Evolutionary conservation across 1,140 invertebrate genomes (phyloP), one percentile per base, ranked within the genome.

Genomic region (Drosophila asahinai): DNA sequence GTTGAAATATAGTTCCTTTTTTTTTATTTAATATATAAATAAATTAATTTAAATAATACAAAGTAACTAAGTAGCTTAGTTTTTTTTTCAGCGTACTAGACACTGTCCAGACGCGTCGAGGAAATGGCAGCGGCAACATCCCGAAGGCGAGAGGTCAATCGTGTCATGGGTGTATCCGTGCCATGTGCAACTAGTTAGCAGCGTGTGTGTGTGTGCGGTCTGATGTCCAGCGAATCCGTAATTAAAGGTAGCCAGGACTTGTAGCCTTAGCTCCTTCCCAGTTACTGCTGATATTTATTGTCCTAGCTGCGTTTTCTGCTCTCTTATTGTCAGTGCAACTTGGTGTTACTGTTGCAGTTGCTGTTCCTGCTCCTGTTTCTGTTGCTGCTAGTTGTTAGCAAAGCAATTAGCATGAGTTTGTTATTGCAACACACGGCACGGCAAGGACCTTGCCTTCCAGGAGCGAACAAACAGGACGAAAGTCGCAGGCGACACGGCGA

Each of bases 351-450:
- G 72, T 77, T 84, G 59, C 47, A 77, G 70, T 79, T 79, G 36
- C 55, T 8, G 40, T 40, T 62, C 14, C 22, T 27, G 55, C 63
- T 73, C 57, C 70, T 62, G 82, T 74, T 84, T 78, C 62, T 86
- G 83, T 81, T 77, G 58, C 74, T 90, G 84, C 74, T 70, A 80
- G 81, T 89, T 89, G 84, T 89, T 89, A 90, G 84, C 86, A 90
- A 82, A 89, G 84, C 84, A 89, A 89, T 89, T 89, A 89, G 86
- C 84, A 89, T 89, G 84, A 89, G 81, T 89, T 89, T 89, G 84
- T 90, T 90, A 81, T 87, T 89, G 81, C 83, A 89, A 83, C 80
- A 89, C 73, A 64, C 76, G 65, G 60, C 73, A 64, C 76, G 65
- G 60, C 42, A 30, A 57, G 36, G 19, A 57, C 36, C 33, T 36